Percentiles rank a stretch among this genome's conserved stretches.
These are phyloP conservation scores for Caloenas nicobarica DNA, from an alignment of 2,113 vertebrate species.

Conservation along the genomic window DNA sequence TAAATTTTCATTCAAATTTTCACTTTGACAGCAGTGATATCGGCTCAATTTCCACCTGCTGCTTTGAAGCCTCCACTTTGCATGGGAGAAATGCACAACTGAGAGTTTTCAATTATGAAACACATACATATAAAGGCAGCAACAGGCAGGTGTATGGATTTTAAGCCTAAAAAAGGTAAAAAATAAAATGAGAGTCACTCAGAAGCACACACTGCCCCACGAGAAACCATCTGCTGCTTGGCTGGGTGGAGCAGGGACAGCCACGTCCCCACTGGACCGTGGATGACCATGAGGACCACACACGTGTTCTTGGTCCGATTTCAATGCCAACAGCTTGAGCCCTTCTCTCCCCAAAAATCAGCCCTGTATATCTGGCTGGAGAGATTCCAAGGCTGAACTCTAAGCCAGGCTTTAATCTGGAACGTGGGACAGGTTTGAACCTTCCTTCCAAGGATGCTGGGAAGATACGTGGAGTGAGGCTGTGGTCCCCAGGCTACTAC, in stretches of 20 bases:
- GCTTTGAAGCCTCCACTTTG: slow-evolving; percentile 11
- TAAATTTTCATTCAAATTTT: slow-evolving; percentile 50
- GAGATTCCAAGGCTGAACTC: neutral
- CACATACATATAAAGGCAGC: neutral
- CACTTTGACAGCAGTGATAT: neutral
- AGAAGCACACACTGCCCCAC: fast-evolving
- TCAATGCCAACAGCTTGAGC: neutral
- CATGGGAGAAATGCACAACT: neutral
- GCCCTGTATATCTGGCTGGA: neutral
- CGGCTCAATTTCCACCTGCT: slow-evolving; percentile 66
- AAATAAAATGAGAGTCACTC: neutral
- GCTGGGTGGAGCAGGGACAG: neutral
- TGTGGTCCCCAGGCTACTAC: neutral
- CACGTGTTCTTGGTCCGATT: fast-evolving
- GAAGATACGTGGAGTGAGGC: fast-evolving
- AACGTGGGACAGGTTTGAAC: neutral
- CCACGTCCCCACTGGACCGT: fast-evolving
- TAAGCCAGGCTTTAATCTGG: neutral
- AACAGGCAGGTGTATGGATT: neutral
- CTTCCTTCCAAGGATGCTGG: fast-evolving
- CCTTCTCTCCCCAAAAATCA: neutral
- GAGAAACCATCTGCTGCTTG: neutral
- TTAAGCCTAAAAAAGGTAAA: neutral
- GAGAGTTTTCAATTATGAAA: slow-evolving; percentile 57
- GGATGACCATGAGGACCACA: neutral